Percentiles rank a stretch among this genome's conserved stretches.
These are phyloP conservation scores for Coenonympha glycerion DNA, from an alignment of 2,888 invertebrate species.

Conservation along the genomic window DNA sequence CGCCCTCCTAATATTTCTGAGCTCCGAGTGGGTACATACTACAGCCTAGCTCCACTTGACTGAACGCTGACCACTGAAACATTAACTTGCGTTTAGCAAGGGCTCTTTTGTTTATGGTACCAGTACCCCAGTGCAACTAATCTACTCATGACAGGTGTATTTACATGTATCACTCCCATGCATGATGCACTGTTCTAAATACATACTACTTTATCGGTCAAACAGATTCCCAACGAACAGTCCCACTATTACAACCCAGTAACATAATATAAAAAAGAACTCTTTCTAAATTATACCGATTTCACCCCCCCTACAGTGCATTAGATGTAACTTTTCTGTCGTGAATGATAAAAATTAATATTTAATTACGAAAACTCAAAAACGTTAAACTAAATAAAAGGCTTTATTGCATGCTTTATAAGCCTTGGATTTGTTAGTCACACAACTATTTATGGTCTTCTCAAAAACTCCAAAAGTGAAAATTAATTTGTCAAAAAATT, in stretches of 20 bases:
- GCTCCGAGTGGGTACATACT: conserved; percentile 55
- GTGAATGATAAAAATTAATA: too few species aligned
- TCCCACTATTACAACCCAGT: background rate
- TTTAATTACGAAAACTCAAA: too few species aligned
- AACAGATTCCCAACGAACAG: too few species aligned
- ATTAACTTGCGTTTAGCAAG: conserved; percentile 62
- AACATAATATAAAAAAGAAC: background rate
- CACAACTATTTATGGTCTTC: conserved; percentile 12
- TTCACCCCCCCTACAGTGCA: background rate
- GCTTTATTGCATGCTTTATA: conserved; percentile 12
- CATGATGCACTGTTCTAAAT: too few species aligned
- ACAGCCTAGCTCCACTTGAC: conserved; percentile 69
- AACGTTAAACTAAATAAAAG: conserved; percentile 9
- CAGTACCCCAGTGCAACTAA: conserved; percentile 49
- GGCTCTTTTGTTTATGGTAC: conserved; percentile 47
- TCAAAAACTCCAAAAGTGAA: background rate
- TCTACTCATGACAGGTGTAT: conserved; percentile 22
- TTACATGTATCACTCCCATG: conserved; percentile 15
- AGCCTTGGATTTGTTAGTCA: conserved; percentile 22
- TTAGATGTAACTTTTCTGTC: background rate
- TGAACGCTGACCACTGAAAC: conserved; percentile 73
- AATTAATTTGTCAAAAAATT: too few species aligned
- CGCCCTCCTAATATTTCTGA: conserved; percentile 56
- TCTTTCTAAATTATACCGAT: background rate
- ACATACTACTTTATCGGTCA: too few species aligned